These are phyloP conservation scores for Turritopsis dohrnii DNA, from an alignment of 30 jellyfish, hydroid and myxozoan genomes.

Conservation along the genomic window DNA sequence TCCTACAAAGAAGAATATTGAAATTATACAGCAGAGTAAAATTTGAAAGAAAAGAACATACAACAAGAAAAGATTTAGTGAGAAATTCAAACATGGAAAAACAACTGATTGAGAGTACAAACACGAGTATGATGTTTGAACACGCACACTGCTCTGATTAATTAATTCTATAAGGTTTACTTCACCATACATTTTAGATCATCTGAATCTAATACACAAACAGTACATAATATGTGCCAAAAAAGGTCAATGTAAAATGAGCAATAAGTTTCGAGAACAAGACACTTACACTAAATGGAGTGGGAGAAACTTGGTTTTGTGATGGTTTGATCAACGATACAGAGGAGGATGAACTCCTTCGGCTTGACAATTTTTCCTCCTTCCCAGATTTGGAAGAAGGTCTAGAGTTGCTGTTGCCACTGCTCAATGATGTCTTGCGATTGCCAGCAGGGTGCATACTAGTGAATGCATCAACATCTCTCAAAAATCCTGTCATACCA, in stretches of 20 bases:
- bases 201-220: too few species aligned
- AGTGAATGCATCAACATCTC: background rate
- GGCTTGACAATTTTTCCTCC: background rate
- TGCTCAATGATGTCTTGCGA: background rate
- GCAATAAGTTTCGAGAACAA: background rate
- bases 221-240: too few species aligned
- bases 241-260: too few species aligned
- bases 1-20: background rate
- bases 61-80: too few species aligned
- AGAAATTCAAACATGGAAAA: too few species aligned
- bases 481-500: constrained; percentile 1
- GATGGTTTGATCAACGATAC: background rate
- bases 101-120: too few species aligned
- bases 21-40: background rate
- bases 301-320: background rate
- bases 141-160: too few species aligned
- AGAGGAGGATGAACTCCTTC: background rate
- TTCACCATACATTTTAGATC: too few species aligned
- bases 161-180: too few species aligned
- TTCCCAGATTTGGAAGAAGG: constrained; percentile 3
- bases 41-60: too few species aligned
- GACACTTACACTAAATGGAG: background rate
- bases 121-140: too few species aligned
- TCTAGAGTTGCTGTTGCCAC: background rate
- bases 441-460: background rate